These are phyloP conservation scores for Leptinotarsa haldemani DNA, from an alignment of 2,888 invertebrate genomes.

Conservation along the genomic window DNA sequence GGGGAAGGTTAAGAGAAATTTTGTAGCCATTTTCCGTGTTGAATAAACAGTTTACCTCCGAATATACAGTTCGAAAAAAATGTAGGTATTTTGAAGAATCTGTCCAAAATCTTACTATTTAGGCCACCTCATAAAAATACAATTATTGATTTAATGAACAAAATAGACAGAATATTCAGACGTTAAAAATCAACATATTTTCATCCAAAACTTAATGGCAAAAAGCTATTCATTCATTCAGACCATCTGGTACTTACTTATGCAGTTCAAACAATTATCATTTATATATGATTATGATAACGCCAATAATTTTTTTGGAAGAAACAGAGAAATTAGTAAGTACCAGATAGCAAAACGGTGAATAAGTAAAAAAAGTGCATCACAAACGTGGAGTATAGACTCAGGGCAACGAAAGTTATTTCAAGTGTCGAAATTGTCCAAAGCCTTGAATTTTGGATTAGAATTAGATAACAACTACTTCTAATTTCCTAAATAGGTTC, in stretches of 20 bases:
- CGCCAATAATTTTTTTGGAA: neutral
- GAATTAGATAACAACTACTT: conserved; percentile 52
- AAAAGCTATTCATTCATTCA: neutral
- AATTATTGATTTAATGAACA: neutral
- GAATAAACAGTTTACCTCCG: neutral
- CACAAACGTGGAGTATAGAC: neutral
- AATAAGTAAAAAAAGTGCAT: neutral
- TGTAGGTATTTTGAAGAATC: conserved; percentile 18
- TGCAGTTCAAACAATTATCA: no score
- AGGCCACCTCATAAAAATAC: conserved; percentile 42
- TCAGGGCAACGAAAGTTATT: neutral
- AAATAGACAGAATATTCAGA: neutral
- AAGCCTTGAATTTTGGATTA: conserved; percentile 34
- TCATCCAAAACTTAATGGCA: neutral
- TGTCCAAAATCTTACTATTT: conserved; percentile 33
- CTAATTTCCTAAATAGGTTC: conserved; percentile 35
- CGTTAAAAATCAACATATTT: no score
- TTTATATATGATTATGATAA: no score
- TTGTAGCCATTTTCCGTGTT: no score
- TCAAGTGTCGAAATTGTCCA: neutral
- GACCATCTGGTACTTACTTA: neutral
- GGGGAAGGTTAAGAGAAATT: no score
- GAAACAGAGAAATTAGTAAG: neutral
- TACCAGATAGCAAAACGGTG: neutral
- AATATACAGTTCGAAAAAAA: neutral